Evolutionary conservation across 2,888 invertebrate genomes (phyloP).

Genomic region (Cataglyphis albicans): DNA sequence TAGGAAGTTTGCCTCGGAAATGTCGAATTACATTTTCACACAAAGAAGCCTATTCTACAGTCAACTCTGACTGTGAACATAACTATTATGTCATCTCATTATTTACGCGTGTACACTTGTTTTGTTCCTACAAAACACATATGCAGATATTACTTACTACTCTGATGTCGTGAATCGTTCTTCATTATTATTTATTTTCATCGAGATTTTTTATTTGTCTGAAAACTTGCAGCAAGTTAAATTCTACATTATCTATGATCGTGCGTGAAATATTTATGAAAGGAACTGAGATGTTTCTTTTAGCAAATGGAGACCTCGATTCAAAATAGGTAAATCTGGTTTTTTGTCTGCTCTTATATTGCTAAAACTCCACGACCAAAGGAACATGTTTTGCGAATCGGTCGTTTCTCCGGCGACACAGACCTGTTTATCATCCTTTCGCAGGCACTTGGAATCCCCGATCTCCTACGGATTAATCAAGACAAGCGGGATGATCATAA

Average conservation of each 20-base stretch:
- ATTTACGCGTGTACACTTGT: neutral
- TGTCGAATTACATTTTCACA: conserved; percentile 44
- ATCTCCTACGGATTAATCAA: conserved; percentile 61
- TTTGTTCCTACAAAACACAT: neutral
- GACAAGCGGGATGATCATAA: conserved; percentile 64
- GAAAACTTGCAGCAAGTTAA: neutral
- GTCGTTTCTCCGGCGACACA: conserved; percentile 11
- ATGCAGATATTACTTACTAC: neutral
- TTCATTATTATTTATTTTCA: neutral
- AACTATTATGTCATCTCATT: conserved; percentile 32
- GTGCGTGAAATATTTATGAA: neutral
- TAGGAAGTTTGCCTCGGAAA: conserved; percentile 32
- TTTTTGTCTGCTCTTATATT: neutral
- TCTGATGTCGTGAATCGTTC: neutral
- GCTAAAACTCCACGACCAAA: conserved; percentile 25
- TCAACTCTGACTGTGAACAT: conserved; percentile 4
- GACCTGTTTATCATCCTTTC: conserved; percentile 68
- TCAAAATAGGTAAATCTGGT: neutral
- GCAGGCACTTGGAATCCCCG: conserved; percentile 55
- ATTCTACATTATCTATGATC: neutral
- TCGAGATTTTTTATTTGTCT: neutral
- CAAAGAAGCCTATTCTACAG: conserved; percentile 33
- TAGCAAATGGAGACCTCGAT: neutral
- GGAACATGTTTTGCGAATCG: conserved; percentile 32
- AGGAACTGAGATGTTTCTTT: conserved; percentile 9